These are phyloP conservation scores for Pristiophorus japonicus DNA, from an alignment of 2,113 vertebrate species.

Conservation along the genomic window DNA sequence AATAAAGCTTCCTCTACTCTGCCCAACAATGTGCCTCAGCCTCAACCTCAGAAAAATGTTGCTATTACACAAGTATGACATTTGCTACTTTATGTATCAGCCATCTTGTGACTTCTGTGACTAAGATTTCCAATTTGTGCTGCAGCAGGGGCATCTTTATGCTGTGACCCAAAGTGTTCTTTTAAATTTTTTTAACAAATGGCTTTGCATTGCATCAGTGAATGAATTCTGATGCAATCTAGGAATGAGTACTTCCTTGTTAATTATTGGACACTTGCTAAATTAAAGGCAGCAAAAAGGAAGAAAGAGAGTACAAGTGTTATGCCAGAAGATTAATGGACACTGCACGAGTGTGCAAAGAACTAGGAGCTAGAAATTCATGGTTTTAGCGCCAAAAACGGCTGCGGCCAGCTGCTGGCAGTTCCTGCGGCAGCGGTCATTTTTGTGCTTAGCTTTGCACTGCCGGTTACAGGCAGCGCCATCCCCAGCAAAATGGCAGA, in stretches of 20 bases:
- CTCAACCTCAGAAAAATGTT: neutral
- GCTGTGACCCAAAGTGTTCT: neutral
- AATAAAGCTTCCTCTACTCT: neutral
- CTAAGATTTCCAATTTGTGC: neutral
- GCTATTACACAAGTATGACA: neutral
- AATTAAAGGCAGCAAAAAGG: neutral
- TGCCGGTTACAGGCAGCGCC: too few relatives aligned
- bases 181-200: neutral
- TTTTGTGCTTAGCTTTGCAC: too few relatives aligned
- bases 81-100: neutral
- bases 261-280: neutral
- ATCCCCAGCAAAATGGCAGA: too few relatives aligned
- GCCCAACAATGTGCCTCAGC: neutral
- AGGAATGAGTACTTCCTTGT: neutral
- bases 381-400: too few relatives aligned
- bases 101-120: neutral
- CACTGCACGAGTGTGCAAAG: neutral
- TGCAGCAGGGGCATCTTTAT: neutral
- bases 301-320: neutral
- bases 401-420: too few relatives aligned
- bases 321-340: neutral
- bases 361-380: neutral
- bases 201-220: neutral
- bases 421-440: too few relatives aligned
- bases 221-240: neutral